These are phyloP conservation scores for Cynocephalus volans DNA, from an alignment of 2,113 vertebrate genomes.

Conservation along the genomic window DNA sequence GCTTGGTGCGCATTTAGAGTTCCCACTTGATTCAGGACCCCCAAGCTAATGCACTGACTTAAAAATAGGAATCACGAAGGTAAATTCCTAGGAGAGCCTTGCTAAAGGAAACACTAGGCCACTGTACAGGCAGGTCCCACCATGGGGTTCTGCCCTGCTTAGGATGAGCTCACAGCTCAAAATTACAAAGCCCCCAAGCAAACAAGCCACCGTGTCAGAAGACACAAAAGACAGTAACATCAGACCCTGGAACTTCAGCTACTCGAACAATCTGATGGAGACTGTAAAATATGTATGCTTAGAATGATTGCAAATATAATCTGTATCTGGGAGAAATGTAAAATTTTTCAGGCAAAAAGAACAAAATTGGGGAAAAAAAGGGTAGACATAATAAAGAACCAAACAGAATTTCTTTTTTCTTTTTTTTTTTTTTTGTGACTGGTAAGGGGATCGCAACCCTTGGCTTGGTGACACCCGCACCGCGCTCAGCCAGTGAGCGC, in stretches of 20 bases:
- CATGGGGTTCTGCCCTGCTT: accelerated
- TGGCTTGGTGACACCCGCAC: too few species aligned
- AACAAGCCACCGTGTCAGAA: accelerated
- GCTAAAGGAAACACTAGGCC: neutral
- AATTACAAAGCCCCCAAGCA: neutral
- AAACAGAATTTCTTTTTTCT: neutral
- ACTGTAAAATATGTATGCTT: accelerated
- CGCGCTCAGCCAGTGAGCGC: too few species aligned
- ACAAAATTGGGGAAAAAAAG: neutral
- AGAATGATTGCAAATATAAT: accelerated
- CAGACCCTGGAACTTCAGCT: neutral
- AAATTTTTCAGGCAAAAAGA: neutral
- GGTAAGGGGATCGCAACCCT: too few species aligned
- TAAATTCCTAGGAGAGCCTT: neutral
- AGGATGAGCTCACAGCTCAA: neutral
- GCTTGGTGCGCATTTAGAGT: neutral
- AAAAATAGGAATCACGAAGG: neutral
- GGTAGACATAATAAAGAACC: neutral
- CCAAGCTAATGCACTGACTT: neutral
- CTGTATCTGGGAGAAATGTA: accelerated
- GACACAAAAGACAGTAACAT: accelerated
- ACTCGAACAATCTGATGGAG: accelerated
- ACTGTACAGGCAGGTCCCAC: neutral
- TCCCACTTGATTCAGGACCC: neutral
- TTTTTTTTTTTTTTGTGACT: too few species aligned